These are phyloP conservation scores for Archaeoteleia sp. DNA, from an alignment of 2,888 invertebrate genomes.

Conservation along the genomic window DNA sequence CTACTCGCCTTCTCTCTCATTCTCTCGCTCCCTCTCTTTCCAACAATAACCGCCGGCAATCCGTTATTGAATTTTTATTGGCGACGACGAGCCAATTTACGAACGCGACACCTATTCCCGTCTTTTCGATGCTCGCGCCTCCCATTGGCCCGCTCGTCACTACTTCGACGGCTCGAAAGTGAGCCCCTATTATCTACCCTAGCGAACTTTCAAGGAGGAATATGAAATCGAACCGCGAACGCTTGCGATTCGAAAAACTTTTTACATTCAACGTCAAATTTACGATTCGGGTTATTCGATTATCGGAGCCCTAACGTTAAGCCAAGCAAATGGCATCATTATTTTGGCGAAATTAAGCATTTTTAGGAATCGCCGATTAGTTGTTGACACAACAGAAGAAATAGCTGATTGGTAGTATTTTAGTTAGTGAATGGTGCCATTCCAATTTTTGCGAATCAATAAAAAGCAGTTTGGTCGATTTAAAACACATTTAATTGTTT, in stretches of 20 bases:
- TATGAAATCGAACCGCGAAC: conserved; percentile 11
- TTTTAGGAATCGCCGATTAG: no score
- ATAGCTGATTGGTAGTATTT: no score
- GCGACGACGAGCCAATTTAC: conserved; percentile 66
- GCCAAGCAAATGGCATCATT: no score
- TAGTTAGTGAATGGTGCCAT: no score
- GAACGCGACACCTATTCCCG: conserved; percentile 55
- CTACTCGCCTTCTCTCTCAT: no score
- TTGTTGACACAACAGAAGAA: no score
- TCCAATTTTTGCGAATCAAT: no score
- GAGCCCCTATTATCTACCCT: conserved; percentile 23
- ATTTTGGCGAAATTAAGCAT: no score
- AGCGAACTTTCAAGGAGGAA: conserved; percentile 35
- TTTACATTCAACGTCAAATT: conserved; percentile 16
- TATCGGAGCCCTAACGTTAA: no score
- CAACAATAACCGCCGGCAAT: conserved; percentile 64
- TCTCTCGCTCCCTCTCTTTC: conserved; percentile 48
- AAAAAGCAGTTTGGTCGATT: no score
- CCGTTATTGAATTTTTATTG: conserved; percentile 71
- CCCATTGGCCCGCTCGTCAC: conserved; percentile 46
- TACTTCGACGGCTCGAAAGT: conserved; percentile 60
- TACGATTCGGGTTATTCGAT: no score
- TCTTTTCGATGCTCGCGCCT: conserved; percentile 28
- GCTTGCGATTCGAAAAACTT: neutral
- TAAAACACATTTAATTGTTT: no score